Percentiles rank a stretch among this genome's conserved stretches.
These are phyloP conservation scores for Ladona fulva DNA, from an alignment of 1,140 invertebrate genomes.

Conservation along the genomic window DNA sequence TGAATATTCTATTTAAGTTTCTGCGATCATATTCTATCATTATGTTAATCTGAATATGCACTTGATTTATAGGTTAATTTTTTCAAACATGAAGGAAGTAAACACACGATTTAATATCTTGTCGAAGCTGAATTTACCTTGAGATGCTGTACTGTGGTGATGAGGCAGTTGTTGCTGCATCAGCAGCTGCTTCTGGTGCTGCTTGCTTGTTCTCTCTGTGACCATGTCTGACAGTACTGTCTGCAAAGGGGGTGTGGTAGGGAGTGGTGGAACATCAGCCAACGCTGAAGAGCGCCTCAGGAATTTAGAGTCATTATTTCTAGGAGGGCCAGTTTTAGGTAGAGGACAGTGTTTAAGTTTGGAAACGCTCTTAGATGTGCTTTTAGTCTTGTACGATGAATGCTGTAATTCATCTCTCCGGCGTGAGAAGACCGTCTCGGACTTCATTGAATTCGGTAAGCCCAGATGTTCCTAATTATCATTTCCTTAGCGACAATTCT, in stretches of 20 bases:
- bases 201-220: neutral
- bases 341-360: slow-evolving; percentile 57
- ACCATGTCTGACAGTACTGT: slow-evolving; percentile 6
- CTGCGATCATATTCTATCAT: too few relatives aligned
- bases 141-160: slow-evolving; percentile 3
- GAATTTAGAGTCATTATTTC: slow-evolving; percentile 58
- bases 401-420: slow-evolving; percentile 90
- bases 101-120: neutral
- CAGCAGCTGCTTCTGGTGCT: slow-evolving; percentile 6
- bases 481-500: slow-evolving; percentile 14
- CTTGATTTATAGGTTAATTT: neutral
- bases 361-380: slow-evolving; percentile 84
- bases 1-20: too few relatives aligned
- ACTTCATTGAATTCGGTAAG: slow-evolving; percentile 94
- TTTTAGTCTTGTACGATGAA: slow-evolving; percentile 90
- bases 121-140: neutral
- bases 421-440: slow-evolving; percentile 90
- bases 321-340: slow-evolving; percentile 51
- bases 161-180: slow-evolving; percentile 3
- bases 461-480: slow-evolving; percentile 16
- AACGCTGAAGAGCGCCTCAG: slow-evolving; percentile 45
- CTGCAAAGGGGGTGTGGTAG: slow-evolving; percentile 17
- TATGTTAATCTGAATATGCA: too few relatives aligned
- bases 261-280: neutral
- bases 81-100: too few relatives aligned